Evolutionary conservation across 2,113 vertebrate genomes (phyloP), one percentile per base, ranked within the genome.

Genomic region (Carollia perspicillata): DNA sequence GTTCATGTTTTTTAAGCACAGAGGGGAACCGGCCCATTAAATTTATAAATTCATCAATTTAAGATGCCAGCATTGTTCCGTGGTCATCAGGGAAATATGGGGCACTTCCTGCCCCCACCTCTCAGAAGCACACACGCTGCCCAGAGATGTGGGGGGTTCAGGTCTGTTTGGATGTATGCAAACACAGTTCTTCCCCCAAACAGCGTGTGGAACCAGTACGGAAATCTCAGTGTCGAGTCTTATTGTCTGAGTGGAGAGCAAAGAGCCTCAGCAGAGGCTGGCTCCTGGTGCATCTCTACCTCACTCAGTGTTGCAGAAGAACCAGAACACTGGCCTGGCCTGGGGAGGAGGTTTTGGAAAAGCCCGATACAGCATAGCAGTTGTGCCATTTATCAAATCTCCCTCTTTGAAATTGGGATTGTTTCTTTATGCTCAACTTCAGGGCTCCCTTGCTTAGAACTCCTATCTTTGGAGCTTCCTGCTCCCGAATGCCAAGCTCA

Each of bases 271-370:
- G 42, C 42, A 44, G 77, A 51, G 6, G 30, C 35, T 13, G 42
- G 23, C n/a, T 42, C n/a, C n/a, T 3, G 1, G 10, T 8, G 18
- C 51, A 3, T 30, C 79, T 28, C 40, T 69, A 30, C 7, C 42
- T 53, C 35, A 0, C 42, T 53, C 35, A 0, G 0, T 35, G 28
- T n/a, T 58, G n/a, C 11, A 20, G 20, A 49, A 58, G 44, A 33
- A 55, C 51, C 42, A 9, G 13, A 84, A 37, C 44, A 18, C 9
- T 17, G 55, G 18, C 33, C 35, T 84, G 89, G 58, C 65, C 51
- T 17, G 35, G 83, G 55, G 51, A 28, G 17, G 12, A 3, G 40
- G 44, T 63, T 63, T 47, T 22, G 42, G 53, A 53, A 92, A 72
- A 16, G 18, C 53, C 30, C 16, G 28, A 0, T 11, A n/a, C 53